Base-by-base conservation (phyloP, 1,140 invertebrate species). In the Odontomachus brunneus region DNA sequence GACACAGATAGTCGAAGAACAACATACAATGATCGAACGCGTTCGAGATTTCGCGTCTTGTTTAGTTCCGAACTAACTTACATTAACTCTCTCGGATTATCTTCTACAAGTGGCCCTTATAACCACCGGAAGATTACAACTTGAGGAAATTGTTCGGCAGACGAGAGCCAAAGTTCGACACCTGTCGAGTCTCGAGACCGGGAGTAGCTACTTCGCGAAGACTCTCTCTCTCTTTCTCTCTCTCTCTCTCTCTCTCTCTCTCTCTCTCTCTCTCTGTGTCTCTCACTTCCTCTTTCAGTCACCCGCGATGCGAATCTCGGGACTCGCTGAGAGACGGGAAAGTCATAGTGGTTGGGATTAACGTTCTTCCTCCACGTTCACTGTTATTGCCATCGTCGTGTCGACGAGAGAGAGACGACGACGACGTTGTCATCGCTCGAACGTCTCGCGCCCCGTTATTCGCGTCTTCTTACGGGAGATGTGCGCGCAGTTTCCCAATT, bases 21-120 rank as follows among this genome's bases (percentile, higher is more conserved):
- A 80, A 80, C 65, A n/a, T n/a, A 80, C 51, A 71, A 44, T n/a
- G 65, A 78, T 55, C 65, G 38, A 22, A 29, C 33, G 75, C 75
- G 51, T 69, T 51, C 24, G 33, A 80, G 65, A 80, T 80, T 71
- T 80, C 75, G n/a, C n/a, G 49, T 80, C 33, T 33, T 57, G 66
- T 71, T 80, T 57, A 71, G 65, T 71, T 51, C 51, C n/a, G n/a
- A 80, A 80, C 75, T 80, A 80, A 80, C 75, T 80, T 80, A 71
- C 57, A 80, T 80, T 80, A 80, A 80, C 65, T 80, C 65, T 71
- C 75, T 69, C 75, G 65, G 75, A 80, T 80, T 80, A 80, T 80
- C 38, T 44, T 51, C 65, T 80, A 44, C 51, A 69, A 80, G 75
- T 57, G 75, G 49, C 38, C 51, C 49, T 80, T 80, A 80, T 80